Conservation (phyloP, 1,140 invertebrate species). For the Megalopta genalis region DNA sequence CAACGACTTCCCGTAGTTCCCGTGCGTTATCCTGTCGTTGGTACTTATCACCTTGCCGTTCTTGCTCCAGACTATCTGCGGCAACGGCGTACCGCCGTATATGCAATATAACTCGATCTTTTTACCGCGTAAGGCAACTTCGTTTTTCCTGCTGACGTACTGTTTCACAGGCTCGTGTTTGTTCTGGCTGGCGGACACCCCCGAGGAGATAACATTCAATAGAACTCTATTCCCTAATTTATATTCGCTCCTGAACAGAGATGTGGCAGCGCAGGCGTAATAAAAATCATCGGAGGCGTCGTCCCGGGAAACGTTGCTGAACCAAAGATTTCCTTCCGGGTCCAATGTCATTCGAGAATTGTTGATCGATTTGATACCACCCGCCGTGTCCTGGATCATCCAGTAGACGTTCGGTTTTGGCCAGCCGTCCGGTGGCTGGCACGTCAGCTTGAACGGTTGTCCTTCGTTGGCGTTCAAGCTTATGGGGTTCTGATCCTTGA, state of each 20-base stretch:
- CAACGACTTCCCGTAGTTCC: constrained; percentile 95
- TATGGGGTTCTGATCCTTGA: constrained; percentile 87
- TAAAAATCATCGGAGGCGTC: constrained; percentile 91
- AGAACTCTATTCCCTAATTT: constrained; percentile 92
- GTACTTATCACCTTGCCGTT: constrained; percentile 85
- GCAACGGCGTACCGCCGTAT: constrained; percentile 92
- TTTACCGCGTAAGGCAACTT: constrained; percentile 90
- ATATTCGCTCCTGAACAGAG: constrained; percentile 92
- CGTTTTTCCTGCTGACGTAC: constrained; percentile 92
- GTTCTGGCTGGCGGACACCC: constrained; percentile 87
- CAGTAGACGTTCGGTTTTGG: constrained; percentile 96
- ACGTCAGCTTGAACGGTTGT: constrained; percentile 91
- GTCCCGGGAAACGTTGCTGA: constrained; percentile 93
- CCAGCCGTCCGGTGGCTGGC: constrained; percentile 95
- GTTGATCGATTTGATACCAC: constrained; percentile 92
- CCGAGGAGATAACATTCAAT: constrained; percentile 88
- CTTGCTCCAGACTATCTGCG: constrained; percentile 92
- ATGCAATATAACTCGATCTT: constrained; percentile 93
- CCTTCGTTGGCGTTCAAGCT: constrained; percentile 89
- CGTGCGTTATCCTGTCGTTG: constrained; percentile 88
- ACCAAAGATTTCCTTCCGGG: constrained; percentile 96
- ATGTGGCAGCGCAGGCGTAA: constrained; percentile 94
- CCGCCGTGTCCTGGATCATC: constrained; percentile 90
- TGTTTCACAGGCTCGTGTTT: constrained; percentile 88
- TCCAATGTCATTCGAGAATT: constrained; percentile 96